Evolutionary conservation across 2,888 invertebrate genomes (phyloP).

Genomic region (Tigriopus californicus): DNA sequence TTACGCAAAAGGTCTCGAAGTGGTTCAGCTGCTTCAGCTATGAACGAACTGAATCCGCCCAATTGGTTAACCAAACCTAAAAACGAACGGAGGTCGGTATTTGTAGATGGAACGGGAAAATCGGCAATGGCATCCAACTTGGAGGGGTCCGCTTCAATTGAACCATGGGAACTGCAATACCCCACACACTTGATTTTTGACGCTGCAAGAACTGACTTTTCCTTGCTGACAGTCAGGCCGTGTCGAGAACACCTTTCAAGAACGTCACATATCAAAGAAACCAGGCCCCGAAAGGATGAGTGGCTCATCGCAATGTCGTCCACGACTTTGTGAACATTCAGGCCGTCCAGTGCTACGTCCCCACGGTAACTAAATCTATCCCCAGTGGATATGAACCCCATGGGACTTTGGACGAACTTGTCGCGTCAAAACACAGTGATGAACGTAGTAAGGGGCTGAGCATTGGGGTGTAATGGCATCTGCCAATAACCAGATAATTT

Average conservation of each 20-base stretch:
- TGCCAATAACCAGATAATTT: too few species aligned
- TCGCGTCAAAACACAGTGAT: too few species aligned
- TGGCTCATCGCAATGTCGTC: not conserved
- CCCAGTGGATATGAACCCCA: not conserved
- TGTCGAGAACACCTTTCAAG: not conserved
- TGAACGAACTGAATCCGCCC: constrained; percentile 3
- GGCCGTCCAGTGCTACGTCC: not conserved
- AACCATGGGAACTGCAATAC: not conserved
- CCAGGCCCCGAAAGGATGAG: too few species aligned
- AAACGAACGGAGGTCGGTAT: constrained; percentile 16
- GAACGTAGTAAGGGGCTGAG: too few species aligned
- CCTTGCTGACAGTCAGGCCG: not conserved
- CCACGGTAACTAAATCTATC: not conserved
- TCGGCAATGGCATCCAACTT: constrained; percentile 14
- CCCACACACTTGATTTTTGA: not conserved
- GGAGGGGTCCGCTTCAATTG: not conserved
- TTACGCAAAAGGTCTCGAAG: constrained; percentile 3
- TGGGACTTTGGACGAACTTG: too few species aligned
- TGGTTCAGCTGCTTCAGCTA: constrained; percentile 7
- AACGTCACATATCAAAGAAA: not conserved
- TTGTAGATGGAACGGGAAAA: constrained; percentile 9
- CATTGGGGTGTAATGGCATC: too few species aligned
- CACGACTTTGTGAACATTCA: not conserved
- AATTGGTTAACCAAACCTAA: constrained; percentile 13
- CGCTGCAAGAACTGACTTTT: not conserved